A percentile compares a stretch with the other conserved stretches of the same genome.
These are phyloP conservation scores for Trachelus stipa DNA, from an alignment of 2,888 invertebrate species.

Conservation along the genomic window DNA sequence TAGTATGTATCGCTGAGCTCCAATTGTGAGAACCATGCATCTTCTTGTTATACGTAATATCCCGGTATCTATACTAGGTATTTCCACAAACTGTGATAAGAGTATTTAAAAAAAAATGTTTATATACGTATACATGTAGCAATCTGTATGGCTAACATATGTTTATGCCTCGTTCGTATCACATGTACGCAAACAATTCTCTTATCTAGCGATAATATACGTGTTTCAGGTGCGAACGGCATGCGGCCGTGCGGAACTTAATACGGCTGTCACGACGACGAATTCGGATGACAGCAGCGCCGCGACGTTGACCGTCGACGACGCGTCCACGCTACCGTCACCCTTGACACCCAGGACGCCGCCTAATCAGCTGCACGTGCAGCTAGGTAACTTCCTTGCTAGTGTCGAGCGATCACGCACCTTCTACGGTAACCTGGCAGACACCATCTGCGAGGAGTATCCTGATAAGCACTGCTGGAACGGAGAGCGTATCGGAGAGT, in stretches of 20 bases:
- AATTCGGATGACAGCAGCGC: slow-evolving; percentile 25
- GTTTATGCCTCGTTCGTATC: neutral
- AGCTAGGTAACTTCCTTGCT: slow-evolving; percentile 63
- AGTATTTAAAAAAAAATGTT: neutral
- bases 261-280: slow-evolving; percentile 31
- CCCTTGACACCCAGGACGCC: slow-evolving; percentile 24
- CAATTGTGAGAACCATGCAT: neutral
- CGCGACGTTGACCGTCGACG: slow-evolving; percentile 26
- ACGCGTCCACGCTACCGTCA: slow-evolving; percentile 18
- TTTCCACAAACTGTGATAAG: neutral
- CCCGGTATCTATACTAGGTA: neutral
- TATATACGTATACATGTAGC: neutral
- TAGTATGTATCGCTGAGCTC: neutral
- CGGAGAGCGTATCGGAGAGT: slow-evolving; percentile 82
- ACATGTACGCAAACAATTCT: neutral
- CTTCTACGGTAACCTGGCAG: slow-evolving; percentile 86
- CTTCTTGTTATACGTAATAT: neutral
- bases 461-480: slow-evolving; percentile 83
- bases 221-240: slow-evolving; percentile 57
- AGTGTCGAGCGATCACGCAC: slow-evolving; percentile 75
- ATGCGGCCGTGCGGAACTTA: slow-evolving; percentile 58
- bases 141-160: neutral
- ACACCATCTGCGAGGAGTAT: slow-evolving; percentile 81
- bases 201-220: neutral
- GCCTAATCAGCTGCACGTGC: slow-evolving; percentile 62